Evolutionary conservation across 2,888 invertebrate species (phyloP), one percentile per base, ranked within the genome.

Genomic region (Coenonympha glycerion): DNA sequence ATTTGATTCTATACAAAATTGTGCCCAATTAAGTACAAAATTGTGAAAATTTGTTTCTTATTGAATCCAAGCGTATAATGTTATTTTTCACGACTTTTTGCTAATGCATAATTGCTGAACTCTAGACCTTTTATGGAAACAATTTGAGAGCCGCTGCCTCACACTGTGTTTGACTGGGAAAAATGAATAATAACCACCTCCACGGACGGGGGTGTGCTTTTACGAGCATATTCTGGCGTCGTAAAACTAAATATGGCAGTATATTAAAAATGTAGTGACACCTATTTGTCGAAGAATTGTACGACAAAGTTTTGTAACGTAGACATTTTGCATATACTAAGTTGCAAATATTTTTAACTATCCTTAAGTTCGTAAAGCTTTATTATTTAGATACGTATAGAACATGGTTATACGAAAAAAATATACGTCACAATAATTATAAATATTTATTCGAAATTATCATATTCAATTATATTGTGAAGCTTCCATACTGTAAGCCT

Each of bases 151-250:
- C n/a, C n/a, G n/a, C n/a, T n/a, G n/a, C n/a, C n/a, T n/a, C n/a
- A n/a, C n/a, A 71, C 72, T 72, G 76, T 63, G 64, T 76, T 76
- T 73, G 76, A 76, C 70, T 76, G 69, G 75, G 79, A 79, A 80
- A 83, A 82, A 84, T 85, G 86, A 84, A 79, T 84, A 79, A 82
- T 79, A 78, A 71, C 79, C 73, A 69, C 68, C 73, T 24, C 75
- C 68, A 62, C 51, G 56, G 49, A 52, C 22, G 49, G 56, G 60
- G 71, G 69, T 57, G 64, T 62, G 65, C 54, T 64, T 80, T 79
- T 74, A 79, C 71, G 76, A 75, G 66, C 71, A 74, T 75, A 76
- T 77, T 79, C 68, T 63, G 76, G 64, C 60, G 66, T 68, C 69
- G 71, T 68, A 63, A 64, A 46, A 24, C 19, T 28, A 59, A 61